phyloP scores from a whole-genome alignment of 2,797 vertebrate genomes.

The Thalassophryne amazonica region DNA sequence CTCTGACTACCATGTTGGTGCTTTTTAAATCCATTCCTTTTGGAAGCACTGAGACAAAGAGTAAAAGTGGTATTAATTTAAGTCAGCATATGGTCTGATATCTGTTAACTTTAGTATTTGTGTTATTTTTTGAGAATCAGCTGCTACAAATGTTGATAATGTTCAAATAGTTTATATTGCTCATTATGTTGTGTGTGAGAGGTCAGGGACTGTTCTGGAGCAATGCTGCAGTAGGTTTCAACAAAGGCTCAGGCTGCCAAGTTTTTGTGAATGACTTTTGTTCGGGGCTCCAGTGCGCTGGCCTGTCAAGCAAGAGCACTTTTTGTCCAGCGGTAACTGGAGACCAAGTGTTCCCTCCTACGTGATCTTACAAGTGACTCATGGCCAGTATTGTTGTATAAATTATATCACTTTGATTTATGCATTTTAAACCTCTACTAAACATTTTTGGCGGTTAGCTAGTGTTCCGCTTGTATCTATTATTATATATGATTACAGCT shows the following conservation, averaged over 20 bases:
- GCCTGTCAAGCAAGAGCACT: conserved; percentile 40
- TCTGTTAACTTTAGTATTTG: conserved; percentile 4
- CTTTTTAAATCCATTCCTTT: conserved; percentile 42
- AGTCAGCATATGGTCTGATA: conserved; percentile 34
- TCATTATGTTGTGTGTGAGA: conserved; percentile 10
- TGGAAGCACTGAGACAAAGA: background rate
- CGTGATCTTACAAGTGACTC: conserved; percentile 69
- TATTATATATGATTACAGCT: background rate
- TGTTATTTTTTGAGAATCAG: conserved; percentile 1
- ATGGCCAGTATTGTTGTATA: conserved; percentile 24
- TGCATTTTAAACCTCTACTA: conserved; percentile 4
- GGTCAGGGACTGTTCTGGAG: conserved; percentile 26
- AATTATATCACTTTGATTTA: conserved; percentile 4
- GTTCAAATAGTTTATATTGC: conserved; percentile 6
- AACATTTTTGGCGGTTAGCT: conserved; percentile 22
- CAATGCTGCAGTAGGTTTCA: conserved; percentile 41
- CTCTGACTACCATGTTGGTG: conserved; percentile 21
- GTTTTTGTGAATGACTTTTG: conserved; percentile 65
- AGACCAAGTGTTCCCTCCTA: conserved; percentile 43
- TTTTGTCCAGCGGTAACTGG: conserved; percentile 55
- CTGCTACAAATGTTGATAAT: background rate
- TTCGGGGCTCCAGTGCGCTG: conserved; percentile 40
- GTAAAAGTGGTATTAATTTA: conserved; percentile 10
- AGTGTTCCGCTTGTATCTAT: conserved; percentile 10
- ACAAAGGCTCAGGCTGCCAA: conserved; percentile 46